Evolutionary conservation across 2,888 invertebrate species (phyloP).

Genomic region (Chrysolina oricalcia): DNA sequence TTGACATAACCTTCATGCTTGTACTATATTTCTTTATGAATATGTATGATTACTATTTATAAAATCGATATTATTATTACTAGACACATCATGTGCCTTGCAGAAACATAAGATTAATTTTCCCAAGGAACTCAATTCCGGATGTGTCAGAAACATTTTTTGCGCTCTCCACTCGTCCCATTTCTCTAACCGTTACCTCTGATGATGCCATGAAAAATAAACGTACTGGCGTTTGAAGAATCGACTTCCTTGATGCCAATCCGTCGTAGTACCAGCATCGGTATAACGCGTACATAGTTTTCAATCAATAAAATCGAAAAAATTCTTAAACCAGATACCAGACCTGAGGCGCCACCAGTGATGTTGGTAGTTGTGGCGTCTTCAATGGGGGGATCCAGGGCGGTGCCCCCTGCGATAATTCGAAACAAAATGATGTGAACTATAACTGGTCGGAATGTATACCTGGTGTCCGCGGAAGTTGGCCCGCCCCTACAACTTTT

Average conservation of each 20-base stretch:
- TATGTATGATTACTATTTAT: too few species aligned
- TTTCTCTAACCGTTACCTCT: neutral
- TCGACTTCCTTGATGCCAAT: slow-evolving; percentile 18
- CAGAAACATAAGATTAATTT: neutral
- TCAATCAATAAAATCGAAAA: slow-evolving; percentile 4
- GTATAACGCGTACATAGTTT: neutral
- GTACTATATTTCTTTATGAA: too few species aligned
- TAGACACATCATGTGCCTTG: neutral
- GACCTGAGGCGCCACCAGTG: neutral
- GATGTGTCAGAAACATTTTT: neutral
- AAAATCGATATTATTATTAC: too few species aligned
- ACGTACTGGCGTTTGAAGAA: neutral
- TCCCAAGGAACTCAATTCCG: neutral
- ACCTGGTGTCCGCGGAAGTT: too few species aligned
- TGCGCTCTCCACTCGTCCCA: neutral
- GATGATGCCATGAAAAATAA: neutral
- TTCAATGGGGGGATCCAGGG: neutral
- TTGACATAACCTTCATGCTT: too few species aligned
- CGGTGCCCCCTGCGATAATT: neutral
- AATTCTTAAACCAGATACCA: neutral
- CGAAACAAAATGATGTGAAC: neutral
- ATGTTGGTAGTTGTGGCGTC: neutral
- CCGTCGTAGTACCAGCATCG: neutral
- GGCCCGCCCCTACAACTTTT: too few species aligned
- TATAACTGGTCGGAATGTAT: neutral